Evolutionary conservation across 2,888 invertebrate genomes (phyloP), one percentile per base, ranked within the genome.

Genomic region (Agrilus biguttatus): DNA sequence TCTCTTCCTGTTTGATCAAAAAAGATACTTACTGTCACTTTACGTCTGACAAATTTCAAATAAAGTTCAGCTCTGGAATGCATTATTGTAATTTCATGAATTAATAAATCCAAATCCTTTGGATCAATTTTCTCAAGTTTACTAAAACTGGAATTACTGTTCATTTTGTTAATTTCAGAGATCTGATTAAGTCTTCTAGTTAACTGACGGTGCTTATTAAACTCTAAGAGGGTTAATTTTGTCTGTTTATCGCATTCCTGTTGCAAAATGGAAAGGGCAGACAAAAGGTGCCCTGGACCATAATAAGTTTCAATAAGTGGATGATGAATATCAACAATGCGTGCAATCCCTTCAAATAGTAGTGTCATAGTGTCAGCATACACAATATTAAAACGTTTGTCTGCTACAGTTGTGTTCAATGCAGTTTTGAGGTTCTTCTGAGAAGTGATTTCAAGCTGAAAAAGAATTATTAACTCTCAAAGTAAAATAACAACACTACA

Each of bases 41-140:
- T 75, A 45, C 89, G 72, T 41, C 78, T 72, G 47, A 97, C 71
- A 69, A 97, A 98, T 52, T 83, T 74, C 53, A 89, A 79, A 65
- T 96, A 98, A 17, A 97, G 70, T 58, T 90, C 87, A n/a, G 87
- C 77, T 50, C 93, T 73, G 1, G 89, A 82, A 67, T 92, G 92
- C 69, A 95, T 82, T 39, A 92, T 73, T 0, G 93, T 91, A 45
- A 96, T 76, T 69, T 98, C 97, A 0, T 84, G 82, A 45, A 97
- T 77, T 37, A 90, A 70, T 0, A 84, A 77, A 69, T 97, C 97
- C 43, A 91, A 73, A 53, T 84, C 84, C 56, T 86, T 83, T 0
- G 89, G 83, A 65, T 91, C 88, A 14, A 75, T 61, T 54, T 75
- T 76, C 45, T 79, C 79, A 13, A 69, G 51, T 52, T 65, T 65